A percentile compares a stretch with the other conserved stretches of the same genome.
These are phyloP conservation scores for Ernsta delagoae DNA, from an alignment of 2,888 invertebrate species.

Conservation along the genomic window DNA sequence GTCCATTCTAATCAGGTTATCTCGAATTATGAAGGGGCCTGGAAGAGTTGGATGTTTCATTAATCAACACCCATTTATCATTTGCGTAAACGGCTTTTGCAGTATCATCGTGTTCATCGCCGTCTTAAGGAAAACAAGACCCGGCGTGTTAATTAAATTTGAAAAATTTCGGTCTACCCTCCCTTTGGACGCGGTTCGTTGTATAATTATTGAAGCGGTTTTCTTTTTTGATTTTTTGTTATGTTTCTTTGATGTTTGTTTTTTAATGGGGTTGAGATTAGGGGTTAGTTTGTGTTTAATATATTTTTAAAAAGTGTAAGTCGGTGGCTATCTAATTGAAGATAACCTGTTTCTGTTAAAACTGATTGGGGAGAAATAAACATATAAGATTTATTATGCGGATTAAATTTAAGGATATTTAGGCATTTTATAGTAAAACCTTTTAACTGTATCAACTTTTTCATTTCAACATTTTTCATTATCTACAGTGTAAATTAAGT, in stretches of 20 bases:
- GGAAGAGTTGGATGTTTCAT: constrained; percentile 47
- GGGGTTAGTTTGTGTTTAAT: background rate
- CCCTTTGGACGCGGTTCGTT: constrained; percentile 5
- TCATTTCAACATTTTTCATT: no score
- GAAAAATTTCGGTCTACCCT: constrained; percentile 26
- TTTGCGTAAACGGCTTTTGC: constrained; percentile 41
- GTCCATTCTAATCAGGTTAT: constrained; percentile 51
- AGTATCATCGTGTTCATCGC: constrained; percentile 38
- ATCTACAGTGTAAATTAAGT: no score
- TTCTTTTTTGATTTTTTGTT: background rate
- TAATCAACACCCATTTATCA: constrained; percentile 49
- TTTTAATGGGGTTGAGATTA: background rate
- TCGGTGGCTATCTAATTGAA: no score
- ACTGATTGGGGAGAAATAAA: no score
- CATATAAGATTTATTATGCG: no score
- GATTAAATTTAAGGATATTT: no score
- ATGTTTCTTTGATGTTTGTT: background rate
- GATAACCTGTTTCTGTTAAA: no score
- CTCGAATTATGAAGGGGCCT: constrained; percentile 45
- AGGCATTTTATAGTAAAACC: no score
- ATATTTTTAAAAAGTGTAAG: background rate
- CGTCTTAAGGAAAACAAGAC: constrained; percentile 40
- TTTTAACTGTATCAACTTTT: no score
- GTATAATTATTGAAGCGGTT: constrained; percentile 16
- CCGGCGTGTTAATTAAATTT: constrained; percentile 43